phyloP scores from a whole-genome alignment of 2,113 vertebrate genomes.

The Tupaia tana region DNA sequence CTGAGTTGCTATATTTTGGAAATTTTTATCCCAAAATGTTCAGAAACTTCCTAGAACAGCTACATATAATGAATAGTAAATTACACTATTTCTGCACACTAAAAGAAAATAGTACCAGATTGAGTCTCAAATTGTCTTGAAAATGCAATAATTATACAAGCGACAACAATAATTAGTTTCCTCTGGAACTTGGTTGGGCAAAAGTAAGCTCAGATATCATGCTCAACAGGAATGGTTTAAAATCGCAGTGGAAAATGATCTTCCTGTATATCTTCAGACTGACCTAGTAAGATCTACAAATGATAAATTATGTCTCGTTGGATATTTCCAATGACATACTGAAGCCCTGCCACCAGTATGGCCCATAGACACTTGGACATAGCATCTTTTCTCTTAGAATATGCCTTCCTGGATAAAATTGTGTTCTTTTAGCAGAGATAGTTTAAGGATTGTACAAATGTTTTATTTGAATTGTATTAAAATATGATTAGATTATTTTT shows the following conservation, averaged over 20 bases:
- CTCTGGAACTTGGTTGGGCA: conserved; percentile 9
- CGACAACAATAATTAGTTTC: conserved; percentile 64
- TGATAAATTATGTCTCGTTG: background rate
- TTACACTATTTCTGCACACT: conserved; percentile 16
- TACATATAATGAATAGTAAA: conserved; percentile 54
- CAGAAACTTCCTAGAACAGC: conserved; percentile 22
- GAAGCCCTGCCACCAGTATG: background rate
- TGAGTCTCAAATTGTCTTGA: conserved; percentile 49
- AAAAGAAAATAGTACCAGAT: conserved; percentile 57
- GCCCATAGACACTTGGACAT: background rate
- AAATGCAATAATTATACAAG: conserved; percentile 69
- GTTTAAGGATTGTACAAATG: conserved; percentile 17
- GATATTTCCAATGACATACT: background rate
- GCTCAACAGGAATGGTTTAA: conserved; percentile 44
- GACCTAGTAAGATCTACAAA: background rate
- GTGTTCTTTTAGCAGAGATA: background rate
- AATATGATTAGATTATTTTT: conserved; percentile 57
- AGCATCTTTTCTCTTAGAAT: background rate
- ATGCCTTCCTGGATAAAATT: background rate
- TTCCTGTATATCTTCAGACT: background rate
- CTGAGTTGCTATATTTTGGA: background rate
- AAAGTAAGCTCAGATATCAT: conserved; percentile 2
- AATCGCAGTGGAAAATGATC: conserved; percentile 22
- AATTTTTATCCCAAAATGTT: conserved; percentile 21
- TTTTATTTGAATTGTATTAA: conserved; percentile 60